phyloP scores from a whole-genome alignment of 2,797 vertebrate species.

The Helostoma temminkii region DNA sequence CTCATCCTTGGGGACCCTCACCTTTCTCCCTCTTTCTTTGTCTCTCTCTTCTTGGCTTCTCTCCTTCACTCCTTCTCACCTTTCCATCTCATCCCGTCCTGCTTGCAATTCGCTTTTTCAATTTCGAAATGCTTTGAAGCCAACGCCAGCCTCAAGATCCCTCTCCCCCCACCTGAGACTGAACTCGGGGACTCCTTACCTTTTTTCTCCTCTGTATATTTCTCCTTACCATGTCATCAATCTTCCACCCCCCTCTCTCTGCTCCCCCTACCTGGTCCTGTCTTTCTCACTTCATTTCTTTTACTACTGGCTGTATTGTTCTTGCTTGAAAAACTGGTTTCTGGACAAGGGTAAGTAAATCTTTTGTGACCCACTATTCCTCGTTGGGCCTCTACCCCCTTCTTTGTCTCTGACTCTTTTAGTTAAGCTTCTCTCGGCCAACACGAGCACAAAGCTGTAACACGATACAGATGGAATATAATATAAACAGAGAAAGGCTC shows the following conservation, averaged over 20 bases:
- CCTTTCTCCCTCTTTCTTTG: conserved; percentile 46
- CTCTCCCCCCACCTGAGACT: conserved; percentile 42
- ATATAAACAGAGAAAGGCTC: conserved; percentile 73
- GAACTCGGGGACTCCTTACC: conserved; percentile 68
- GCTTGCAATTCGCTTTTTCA: conserved; percentile 77
- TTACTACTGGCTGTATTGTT: conserved; percentile 69
- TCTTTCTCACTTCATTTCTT: conserved; percentile 67
- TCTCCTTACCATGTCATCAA: conserved; percentile 77
- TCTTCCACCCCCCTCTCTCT: conserved; percentile 52
- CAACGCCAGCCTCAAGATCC: conserved; percentile 57
- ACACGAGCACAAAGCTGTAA: conserved; percentile 71
- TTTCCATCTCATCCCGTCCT: conserved; percentile 71
- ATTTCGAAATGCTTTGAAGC: conserved; percentile 79
- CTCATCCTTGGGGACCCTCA: conserved; percentile 71
- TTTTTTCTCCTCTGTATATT: conserved; percentile 64
- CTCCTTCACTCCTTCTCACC: conserved; percentile 39
- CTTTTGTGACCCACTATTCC: conserved; percentile 78
- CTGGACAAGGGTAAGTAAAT: conserved; percentile 81
- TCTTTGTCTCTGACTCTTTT: conserved; percentile 48
- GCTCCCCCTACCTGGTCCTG: conserved; percentile 49
- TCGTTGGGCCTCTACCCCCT: conserved; percentile 59
- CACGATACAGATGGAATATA: conserved; percentile 77
- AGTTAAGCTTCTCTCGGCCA: conserved; percentile 59
- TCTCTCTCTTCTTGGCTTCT: conserved; percentile 37
- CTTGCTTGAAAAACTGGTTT: conserved; percentile 78